Evolutionary conservation across 2,888 invertebrate species (phyloP).

Genomic region (Nymphalis c-album): DNA sequence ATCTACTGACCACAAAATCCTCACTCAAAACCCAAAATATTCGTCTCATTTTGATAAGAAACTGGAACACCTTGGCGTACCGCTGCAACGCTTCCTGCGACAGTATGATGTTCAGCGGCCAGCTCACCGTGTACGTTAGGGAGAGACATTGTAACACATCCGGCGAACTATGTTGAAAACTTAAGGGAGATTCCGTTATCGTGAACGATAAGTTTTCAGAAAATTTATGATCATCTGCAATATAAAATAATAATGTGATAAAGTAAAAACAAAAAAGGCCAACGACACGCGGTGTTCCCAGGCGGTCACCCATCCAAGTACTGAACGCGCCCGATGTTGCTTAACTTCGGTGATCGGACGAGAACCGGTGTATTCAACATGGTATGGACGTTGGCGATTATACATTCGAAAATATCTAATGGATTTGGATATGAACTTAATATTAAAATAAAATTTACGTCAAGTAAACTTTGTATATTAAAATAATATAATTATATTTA

Average conservation of each 20-base stretch:
- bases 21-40: slow-evolving; percentile 89
- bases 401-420: too few species aligned
- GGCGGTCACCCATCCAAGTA: slow-evolving; percentile 68
- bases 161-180: slow-evolving; percentile 84
- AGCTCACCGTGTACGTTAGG: slow-evolving; percentile 85
- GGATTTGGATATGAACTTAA: not conserved
- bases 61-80: slow-evolving; percentile 88
- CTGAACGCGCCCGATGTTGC: slow-evolving; percentile 1
- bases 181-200: slow-evolving; percentile 82
- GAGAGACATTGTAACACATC: slow-evolving; percentile 85
- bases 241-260: not conserved
- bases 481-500: too few species aligned
- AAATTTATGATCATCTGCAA: slow-evolving; percentile 80
- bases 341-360: slow-evolving; percentile 75
- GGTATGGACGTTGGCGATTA: slow-evolving; percentile 62
- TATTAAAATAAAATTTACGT: not conserved
- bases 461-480: too few species aligned
- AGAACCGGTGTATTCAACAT: slow-evolving; percentile 75
- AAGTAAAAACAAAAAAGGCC: slow-evolving; percentile 42
- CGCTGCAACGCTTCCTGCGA: slow-evolving; percentile 86
- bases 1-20: slow-evolving; percentile 79
- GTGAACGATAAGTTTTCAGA: slow-evolving; percentile 84
- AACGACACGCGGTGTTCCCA: slow-evolving; percentile 58
- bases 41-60: slow-evolving; percentile 87
- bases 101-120: slow-evolving; percentile 90